Evolutionary conservation across 2,888 invertebrate genomes (phyloP), one percentile per base, ranked within the genome.

Genomic region (Protophormia terraenovae): DNA sequence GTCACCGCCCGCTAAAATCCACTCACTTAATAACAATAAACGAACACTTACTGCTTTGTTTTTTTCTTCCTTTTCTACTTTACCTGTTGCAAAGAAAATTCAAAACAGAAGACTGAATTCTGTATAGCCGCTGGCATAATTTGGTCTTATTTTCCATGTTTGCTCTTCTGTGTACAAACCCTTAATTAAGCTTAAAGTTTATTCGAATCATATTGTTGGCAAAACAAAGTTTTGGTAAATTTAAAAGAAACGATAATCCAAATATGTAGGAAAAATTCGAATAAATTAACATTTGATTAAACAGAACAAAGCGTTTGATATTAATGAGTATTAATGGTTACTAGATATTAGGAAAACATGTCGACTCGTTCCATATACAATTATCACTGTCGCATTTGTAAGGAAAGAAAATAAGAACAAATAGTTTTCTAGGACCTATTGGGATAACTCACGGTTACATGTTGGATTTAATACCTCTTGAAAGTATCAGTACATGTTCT

Each of bases 1-100:
- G 75, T 53, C 29, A 67, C 45, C 67, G 67, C 67, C 58, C 58
- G 67, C 45, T 60, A 47, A 77, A 67, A 38, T 77, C 7, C 38
- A 62, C 69, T 66, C 14, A 22, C 32, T 53, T n/a, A n/a, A n/a
- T n/a, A 69, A 69, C 77, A 47, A 69, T 47, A 60, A 35, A 0
- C 77, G 58, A 45, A 1, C 77, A 32, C 35, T 77, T 58, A 47
- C 38, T 32, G 12, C 19, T 45, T 45, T 38, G 19, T 22, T 38
- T 53, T 19, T 67, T 8, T 24, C 8, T 19, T 71, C 10, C 12
- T 14, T 41, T 29, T 72, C n/a, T 27, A n/a, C 3, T 38, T 2
- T 55, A 27, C 16, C n/a, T 41, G 16, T 38, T 35, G 24, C n/a
- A 38, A 71, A 41, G 24, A 35, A 47, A 16, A 2, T 29, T 38